A percentile compares a stretch with the other conserved stretches of the same genome.
Conservation (phyloP, 2,797 vertebrate species). For the Anas georgica region DNA sequence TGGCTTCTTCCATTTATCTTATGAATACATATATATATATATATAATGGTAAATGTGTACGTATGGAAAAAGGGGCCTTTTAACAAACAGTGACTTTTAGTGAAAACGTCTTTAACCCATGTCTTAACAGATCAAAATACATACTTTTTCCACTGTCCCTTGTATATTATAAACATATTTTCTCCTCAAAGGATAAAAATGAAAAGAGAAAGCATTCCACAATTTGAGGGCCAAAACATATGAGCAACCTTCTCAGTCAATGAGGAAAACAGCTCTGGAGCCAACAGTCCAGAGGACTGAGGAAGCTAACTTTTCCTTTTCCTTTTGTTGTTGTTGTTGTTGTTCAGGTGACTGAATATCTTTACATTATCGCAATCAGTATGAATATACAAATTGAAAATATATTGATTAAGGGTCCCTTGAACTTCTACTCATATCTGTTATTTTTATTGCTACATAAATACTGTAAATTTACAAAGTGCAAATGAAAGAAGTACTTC, state of each 20-base stretch:
- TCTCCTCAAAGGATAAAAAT: not conserved
- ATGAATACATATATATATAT: not conserved
- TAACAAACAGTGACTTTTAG: not conserved
- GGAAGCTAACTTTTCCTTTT: not conserved
- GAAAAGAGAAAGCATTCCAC: not conserved
- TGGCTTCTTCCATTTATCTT: not conserved
- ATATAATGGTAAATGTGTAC: not conserved
- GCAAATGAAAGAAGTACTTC: not conserved
- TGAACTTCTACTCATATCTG: not conserved
- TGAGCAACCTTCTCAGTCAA: not conserved
- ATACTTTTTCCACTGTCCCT: not conserved
- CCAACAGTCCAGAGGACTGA: not conserved
- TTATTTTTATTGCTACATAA: not conserved
- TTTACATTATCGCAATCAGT: not conserved
- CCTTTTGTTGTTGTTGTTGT: not conserved
- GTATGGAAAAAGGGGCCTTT: not conserved
- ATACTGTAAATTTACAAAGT: not conserved
- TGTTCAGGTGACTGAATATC: not conserved
- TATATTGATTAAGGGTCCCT: not conserved
- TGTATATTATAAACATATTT: not conserved
- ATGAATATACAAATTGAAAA: not conserved
- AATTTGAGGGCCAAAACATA: not conserved
- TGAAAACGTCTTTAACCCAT: not conserved
- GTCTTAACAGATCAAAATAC: not conserved
- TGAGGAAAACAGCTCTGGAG: not conserved